A percentile compares a stretch with the other conserved stretches of the same genome.
Evolutionary conservation across 2,888 invertebrate genomes (phyloP).

Genomic region (Nebria brevicollis): DNA sequence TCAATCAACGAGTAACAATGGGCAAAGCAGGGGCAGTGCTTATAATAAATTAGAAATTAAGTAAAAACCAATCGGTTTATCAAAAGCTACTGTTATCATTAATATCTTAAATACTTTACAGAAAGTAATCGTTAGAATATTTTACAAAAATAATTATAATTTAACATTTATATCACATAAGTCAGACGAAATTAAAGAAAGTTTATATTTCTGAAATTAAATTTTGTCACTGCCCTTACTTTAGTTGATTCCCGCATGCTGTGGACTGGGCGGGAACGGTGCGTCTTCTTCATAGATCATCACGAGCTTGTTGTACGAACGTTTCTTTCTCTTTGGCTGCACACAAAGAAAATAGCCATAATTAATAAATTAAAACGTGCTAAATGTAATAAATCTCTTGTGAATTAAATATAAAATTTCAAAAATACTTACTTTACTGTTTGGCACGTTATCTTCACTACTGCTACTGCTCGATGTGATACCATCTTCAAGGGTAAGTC

Average conservation of each 20-base stretch:
- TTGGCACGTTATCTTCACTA: slow-evolving; percentile 56
- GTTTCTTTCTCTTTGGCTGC: slow-evolving; percentile 61
- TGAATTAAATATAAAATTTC: background rate
- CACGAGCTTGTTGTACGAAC: slow-evolving; percentile 68
- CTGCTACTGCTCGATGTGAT: slow-evolving; percentile 67
- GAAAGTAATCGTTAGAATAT: background rate
- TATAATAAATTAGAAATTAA: slow-evolving; percentile 1
- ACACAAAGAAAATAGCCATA: slow-evolving; percentile 51
- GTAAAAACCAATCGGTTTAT: slow-evolving; percentile 6
- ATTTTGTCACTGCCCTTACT: slow-evolving; percentile 51
- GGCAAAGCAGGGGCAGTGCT: slow-evolving; percentile 9
- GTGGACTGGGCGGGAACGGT: slow-evolving; percentile 68
- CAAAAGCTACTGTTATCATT: background rate
- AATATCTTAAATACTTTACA: background rate
- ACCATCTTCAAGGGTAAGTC: slow-evolving; percentile 72
- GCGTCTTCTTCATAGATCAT: slow-evolving; percentile 80
- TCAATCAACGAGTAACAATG: background rate
- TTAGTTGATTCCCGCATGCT: slow-evolving; percentile 19
- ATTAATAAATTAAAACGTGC: slow-evolving; percentile 18
- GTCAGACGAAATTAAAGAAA: slow-evolving; percentile 1
- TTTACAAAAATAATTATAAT: background rate
- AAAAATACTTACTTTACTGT: slow-evolving; percentile 56
- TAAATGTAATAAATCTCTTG: background rate
- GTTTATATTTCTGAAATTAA: background rate
- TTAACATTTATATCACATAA: slow-evolving; percentile 1